A percentile compares a stretch with the other conserved stretches of the same genome.
Evolutionary conservation across 1,140 invertebrate genomes (phyloP).

Genomic region (Venturia canescens): DNA sequence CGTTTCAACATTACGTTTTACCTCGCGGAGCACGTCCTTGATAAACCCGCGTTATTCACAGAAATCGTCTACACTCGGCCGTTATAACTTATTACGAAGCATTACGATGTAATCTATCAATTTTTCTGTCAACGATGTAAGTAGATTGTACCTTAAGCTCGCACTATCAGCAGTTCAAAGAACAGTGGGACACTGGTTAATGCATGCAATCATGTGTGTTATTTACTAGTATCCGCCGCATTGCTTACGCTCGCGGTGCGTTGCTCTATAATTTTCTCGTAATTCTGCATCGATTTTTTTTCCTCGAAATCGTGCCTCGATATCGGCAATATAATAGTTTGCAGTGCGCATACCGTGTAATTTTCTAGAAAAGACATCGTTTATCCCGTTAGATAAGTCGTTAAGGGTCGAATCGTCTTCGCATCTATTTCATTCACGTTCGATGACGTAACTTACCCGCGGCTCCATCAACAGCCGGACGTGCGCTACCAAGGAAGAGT

Average conservation of each 20-base stretch:
- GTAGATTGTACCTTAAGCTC: slow-evolving; percentile 25
- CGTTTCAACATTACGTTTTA: background rate
- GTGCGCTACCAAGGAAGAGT: slow-evolving; percentile 17
- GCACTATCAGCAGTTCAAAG: background rate
- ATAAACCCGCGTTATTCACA: background rate
- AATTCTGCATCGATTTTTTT: slow-evolving; percentile 26
- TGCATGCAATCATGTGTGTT: background rate
- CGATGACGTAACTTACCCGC: slow-evolving; percentile 32
- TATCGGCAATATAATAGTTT: slow-evolving; percentile 31
- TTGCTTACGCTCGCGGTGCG: slow-evolving; percentile 17
- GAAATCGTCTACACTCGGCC: background rate
- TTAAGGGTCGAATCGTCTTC: slow-evolving; percentile 36
- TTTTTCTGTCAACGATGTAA: slow-evolving; percentile 36
- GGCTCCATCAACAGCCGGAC: slow-evolving; percentile 3
- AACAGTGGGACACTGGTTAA: background rate
- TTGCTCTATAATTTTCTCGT: slow-evolving; percentile 41
- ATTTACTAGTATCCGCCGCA: background rate
- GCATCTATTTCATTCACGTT: slow-evolving; percentile 26
- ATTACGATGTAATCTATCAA: slow-evolving; percentile 24
- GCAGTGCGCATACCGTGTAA: slow-evolving; percentile 14
- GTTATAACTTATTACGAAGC: slow-evolving; percentile 6
- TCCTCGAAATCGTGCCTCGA: background rate
- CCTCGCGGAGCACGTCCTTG: too few relatives aligned
- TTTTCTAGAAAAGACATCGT: slow-evolving; percentile 33
- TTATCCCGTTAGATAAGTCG: slow-evolving; percentile 42